Percentiles rank a stretch among this genome's conserved stretches.
These are phyloP conservation scores for Potorous gilbertii DNA, from an alignment of 2,797 vertebrate species.

Conservation along the genomic window DNA sequence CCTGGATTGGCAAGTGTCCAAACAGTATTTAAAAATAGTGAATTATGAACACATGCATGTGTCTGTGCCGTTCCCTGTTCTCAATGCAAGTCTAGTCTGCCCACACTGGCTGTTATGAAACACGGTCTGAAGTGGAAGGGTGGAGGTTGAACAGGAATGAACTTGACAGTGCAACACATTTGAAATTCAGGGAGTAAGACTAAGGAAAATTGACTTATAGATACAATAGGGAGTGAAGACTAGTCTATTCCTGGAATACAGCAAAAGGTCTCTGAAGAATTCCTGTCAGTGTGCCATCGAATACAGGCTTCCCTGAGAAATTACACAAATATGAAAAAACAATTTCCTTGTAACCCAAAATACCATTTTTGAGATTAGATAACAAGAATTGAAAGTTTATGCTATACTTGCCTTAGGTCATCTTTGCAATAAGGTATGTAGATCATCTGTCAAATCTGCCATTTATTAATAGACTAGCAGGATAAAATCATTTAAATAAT, in stretches of 20 bases:
- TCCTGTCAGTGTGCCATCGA: neutral
- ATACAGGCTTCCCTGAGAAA: slow-evolving; percentile 4
- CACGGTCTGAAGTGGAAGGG: neutral
- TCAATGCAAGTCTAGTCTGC: neutral
- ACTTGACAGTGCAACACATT: neutral
- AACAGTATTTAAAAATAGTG: neutral
- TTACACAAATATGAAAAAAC: slow-evolving; percentile 24
- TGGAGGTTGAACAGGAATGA: neutral
- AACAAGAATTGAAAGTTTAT: slow-evolving; percentile 28
- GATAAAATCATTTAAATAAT: neutral
- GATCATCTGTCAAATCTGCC: slow-evolving; percentile 4
- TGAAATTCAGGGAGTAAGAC: neutral
- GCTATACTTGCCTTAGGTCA: neutral
- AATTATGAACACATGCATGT: neutral
- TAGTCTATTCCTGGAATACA: slow-evolving; percentile 16
- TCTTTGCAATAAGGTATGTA: slow-evolving; percentile 7
- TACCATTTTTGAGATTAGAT: neutral
- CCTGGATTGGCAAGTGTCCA: too few relatives aligned
- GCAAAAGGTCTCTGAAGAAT: slow-evolving; percentile 23
- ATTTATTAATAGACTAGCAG: slow-evolving; percentile 47
- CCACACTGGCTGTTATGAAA: neutral
- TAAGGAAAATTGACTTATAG: slow-evolving; percentile 2
- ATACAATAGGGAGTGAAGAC: neutral
- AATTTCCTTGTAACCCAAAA: slow-evolving; percentile 8
- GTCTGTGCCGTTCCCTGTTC: neutral